Evolutionary conservation across 2,888 invertebrate species (phyloP), one percentile per base, ranked within the genome.

Genomic region (Cheilosia pagana): DNA sequence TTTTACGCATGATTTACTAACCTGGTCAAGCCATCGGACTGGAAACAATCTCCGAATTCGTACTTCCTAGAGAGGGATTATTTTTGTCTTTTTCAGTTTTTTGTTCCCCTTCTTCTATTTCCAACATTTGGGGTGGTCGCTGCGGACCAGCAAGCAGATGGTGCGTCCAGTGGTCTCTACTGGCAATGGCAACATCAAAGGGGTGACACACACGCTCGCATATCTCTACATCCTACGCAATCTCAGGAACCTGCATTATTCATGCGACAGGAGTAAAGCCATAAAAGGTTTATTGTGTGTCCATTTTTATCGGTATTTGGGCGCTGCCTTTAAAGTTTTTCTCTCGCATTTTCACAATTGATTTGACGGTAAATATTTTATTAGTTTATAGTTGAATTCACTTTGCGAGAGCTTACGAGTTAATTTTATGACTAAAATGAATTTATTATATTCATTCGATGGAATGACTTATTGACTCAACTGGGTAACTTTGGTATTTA

Each of bases 1-100:
- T 77, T 77, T 82, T 45, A 82, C 82, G 77, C 77, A 82, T 82
- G 77, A 77, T 67, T 81, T 81, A 65, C 57, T 59, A 71, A 60
- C 81, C 76, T 71, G 65, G 45, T 65, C 45, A 59, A 55, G 16
- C 60, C 48, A 59, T 67, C 59, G 65, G 50, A 67, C 65, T 75
- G 65, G 45, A 75, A 75, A 28, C 25, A 59, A 67, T 39, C 45
- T 48, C 28, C 21, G 19, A 12, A 45, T 21, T 48, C 57, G 12
- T 7, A 57, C 41, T 31, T 41, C 67, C 67, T 55, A 43, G 31
- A 28, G 6, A 31, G 35, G 10, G 12, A 35, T 10, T 35, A 35
- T 35, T 35, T 35, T 8, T 28, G 28, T 8, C 28, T 28, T 28
- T 2, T 8, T 7, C 28, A 28, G 8, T 8, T 28, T 28, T 28